phyloP scores from a whole-genome alignment of 2,113 vertebrate genomes.

The Orcinus orca region DNA sequence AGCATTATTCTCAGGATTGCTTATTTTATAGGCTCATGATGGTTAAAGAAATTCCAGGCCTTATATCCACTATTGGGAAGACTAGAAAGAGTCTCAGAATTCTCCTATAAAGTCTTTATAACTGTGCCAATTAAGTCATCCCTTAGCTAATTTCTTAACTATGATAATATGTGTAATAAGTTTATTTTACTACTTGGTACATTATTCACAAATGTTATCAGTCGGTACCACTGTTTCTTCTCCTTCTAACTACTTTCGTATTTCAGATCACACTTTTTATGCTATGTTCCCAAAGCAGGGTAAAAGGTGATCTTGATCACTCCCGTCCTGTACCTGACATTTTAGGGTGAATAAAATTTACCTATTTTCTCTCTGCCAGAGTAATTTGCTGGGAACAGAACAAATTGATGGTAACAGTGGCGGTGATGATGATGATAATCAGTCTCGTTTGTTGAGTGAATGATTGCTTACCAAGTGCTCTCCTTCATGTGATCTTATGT shows the following conservation, averaged over 20 bases:
- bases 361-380: not conserved
- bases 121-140: not conserved
- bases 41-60: not conserved
- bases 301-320: not conserved
- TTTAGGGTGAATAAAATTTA: not conserved
- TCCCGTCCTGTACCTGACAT: not conserved
- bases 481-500: not conserved
- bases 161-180: not conserved
- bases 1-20: not conserved
- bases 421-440: not conserved
- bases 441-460: not conserved
- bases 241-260: not conserved
- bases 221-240: not conserved
- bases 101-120: not conserved
- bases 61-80: not conserved
- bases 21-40: not conserved
- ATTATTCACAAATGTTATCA: not conserved
- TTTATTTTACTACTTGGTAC: not conserved
- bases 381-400: not conserved
- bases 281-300: not conserved
- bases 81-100: not conserved
- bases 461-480: not conserved
- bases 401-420: not conserved
- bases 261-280: not conserved
- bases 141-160: slow-evolving; percentile 13